Evolutionary conservation across 2,888 invertebrate species (phyloP), one percentile per base, ranked within the genome.

Genomic region (Ephialtes manifestator): DNA sequence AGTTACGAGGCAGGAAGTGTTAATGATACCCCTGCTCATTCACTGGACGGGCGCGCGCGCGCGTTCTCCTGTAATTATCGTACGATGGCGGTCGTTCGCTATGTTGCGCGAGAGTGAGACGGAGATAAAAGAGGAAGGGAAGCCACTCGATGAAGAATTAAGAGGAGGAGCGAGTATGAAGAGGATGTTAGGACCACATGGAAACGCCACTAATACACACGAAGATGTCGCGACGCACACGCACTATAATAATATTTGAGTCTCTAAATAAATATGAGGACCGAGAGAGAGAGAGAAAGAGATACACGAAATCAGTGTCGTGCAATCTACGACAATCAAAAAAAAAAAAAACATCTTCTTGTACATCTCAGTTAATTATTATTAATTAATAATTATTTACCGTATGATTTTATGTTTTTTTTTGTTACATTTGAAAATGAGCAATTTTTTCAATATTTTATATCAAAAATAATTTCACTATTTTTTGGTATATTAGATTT

Each of bases 11-110:
- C 93, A 93, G 93, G 93, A 93, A 93, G 93, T 93, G 93, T 93
- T 93, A 93, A 93, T 93, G 93, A 93, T 93, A 93, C 92, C 93
- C 92, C 92, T 92, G 92, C 90, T 93, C 91, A 93, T 93, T 93
- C 93, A 91, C 89, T 92, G 92, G 89, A 90, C 91, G 85, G 78
- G 81, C 85, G 81, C 75, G 85, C 81, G 81, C 75, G 65, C 79
- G 85, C 65, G 90, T 90, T 91, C 92, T 91, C 89, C 91, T 93
- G 92, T 93, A 93, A 93, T 93, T 93, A 93, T 93, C 92, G 89
- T 88, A 85, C 87, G 89, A 89, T 90, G 89, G 89, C 87, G 86
- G 87, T 88, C 87, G 87, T 79, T 71, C 55, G 65, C 55, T 68
- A 20, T 20, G 28, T 48, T 83, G 81, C 80, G 87, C 82, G 88